Evolutionary conservation across 1,140 invertebrate genomes (phyloP).

Genomic region (Lysiphlebus fabarum): DNA sequence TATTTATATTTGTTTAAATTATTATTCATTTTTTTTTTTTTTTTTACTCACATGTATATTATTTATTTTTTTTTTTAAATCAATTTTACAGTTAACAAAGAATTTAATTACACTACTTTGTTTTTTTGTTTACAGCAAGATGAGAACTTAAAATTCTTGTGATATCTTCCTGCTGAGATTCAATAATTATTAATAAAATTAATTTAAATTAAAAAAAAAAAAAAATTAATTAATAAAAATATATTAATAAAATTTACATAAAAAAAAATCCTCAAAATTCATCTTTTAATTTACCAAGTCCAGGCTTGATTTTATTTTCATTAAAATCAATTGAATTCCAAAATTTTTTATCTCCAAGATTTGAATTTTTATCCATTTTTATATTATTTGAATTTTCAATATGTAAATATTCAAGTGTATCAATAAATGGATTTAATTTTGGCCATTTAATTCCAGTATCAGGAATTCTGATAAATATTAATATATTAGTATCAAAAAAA

Average conservation of each 20-base stretch:
- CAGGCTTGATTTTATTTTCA: constrained; percentile 47
- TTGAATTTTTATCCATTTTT: constrained; percentile 47
- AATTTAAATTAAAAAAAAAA: too few species aligned
- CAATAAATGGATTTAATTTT: constrained; percentile 38
- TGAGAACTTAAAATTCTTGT: too few species aligned
- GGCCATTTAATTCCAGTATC: constrained; percentile 42
- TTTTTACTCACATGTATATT: too few species aligned
- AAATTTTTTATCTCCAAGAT: constrained; percentile 57
- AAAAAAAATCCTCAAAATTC: constrained; percentile 23
- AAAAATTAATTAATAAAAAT: too few species aligned
- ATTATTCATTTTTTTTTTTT: too few species aligned
- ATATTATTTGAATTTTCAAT: constrained; percentile 51
- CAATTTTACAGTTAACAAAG: too few species aligned
- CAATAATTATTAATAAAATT: too few species aligned
- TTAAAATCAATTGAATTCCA: constrained; percentile 59
- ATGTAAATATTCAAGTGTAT: constrained; percentile 55
- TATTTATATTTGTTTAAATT: too few species aligned
- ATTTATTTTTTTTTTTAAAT: too few species aligned
- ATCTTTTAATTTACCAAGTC: constrained; percentile 21
- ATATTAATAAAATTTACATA: background rate
- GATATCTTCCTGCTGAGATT: too few species aligned
- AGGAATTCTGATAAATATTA: constrained; percentile 41
- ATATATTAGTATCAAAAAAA: background rate
- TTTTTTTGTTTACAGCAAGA: too few species aligned
- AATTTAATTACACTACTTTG: too few species aligned